phyloP scores from a whole-genome alignment of 2,797 vertebrate species.

The Anas bahamensis region DNA sequence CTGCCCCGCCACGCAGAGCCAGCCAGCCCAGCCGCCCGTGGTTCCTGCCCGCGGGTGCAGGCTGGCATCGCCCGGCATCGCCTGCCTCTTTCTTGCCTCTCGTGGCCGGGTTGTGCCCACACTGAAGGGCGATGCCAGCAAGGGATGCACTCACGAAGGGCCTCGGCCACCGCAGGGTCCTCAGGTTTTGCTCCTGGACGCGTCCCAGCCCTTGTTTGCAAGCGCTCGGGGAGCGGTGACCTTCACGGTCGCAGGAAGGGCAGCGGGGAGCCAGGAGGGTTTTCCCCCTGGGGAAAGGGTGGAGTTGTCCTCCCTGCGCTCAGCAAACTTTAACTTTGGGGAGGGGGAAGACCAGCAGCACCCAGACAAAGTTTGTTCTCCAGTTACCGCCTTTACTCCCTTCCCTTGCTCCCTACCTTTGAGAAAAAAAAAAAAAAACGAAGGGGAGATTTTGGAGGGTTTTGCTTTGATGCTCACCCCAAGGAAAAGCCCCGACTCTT shows the following conservation, averaged over 20 bases:
- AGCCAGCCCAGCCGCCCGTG: neutral
- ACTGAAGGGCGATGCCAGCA: accelerated
- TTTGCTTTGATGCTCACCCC: neutral
- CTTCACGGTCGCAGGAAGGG: neutral
- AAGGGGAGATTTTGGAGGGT: neutral
- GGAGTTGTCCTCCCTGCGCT: neutral
- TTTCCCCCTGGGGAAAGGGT: neutral
- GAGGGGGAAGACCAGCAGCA: neutral
- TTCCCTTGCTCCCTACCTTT: neutral
- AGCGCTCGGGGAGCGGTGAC: neutral
- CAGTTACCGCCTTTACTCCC: neutral
- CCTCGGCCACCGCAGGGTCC: neutral
- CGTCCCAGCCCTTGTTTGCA: neutral
- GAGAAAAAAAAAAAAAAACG: neutral
- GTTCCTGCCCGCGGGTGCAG: neutral
- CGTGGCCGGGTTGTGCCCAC: accelerated
- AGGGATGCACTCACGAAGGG: neutral
- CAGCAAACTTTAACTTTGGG: neutral
- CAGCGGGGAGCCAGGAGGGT: neutral
- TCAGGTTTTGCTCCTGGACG: accelerated
- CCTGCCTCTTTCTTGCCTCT: too few relatives aligned
- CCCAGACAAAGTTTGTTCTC: neutral
- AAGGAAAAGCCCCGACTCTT: neutral
- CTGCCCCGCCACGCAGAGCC: neutral
- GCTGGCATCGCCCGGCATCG: neutral